Evolutionary conservation across 2,888 invertebrate genomes (phyloP).

Genomic region (Tromatobia lineatoria): DNA sequence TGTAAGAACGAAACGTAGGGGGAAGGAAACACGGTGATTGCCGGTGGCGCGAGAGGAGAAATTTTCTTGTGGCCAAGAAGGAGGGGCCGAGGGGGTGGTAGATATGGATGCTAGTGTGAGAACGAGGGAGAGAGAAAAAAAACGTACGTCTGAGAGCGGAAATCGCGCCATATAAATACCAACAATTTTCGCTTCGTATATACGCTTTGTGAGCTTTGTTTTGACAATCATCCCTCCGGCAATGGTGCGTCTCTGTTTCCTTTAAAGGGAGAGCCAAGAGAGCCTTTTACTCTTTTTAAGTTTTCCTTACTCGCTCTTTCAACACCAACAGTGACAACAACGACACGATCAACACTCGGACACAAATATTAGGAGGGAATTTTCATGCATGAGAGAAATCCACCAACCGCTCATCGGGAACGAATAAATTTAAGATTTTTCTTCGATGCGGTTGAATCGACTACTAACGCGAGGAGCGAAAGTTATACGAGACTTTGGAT

Average conservation of each 20-base stretch:
- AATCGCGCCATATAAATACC: slow-evolving; percentile 83
- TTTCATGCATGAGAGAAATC: neutral
- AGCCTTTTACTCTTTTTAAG: neutral
- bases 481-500: neutral
- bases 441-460: too few relatives aligned
- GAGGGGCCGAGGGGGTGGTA: neutral
- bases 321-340: neutral
- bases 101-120: neutral
- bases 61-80: neutral
- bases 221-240: slow-evolving; percentile 78
- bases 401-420: neutral
- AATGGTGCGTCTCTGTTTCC: neutral
- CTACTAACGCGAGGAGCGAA: neutral
- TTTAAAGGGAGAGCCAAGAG: neutral
- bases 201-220: slow-evolving; percentile 80
- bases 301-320: neutral
- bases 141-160: slow-evolving; percentile 71
- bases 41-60: slow-evolving; percentile 66
- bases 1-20: slow-evolving; percentile 42
- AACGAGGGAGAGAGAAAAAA: slow-evolving; percentile 59
- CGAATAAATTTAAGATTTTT: neutral
- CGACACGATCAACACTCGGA: neutral
- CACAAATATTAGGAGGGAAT: neutral
- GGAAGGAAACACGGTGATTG: slow-evolving; percentile 48
- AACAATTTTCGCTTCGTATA: slow-evolving; percentile 81